phyloP scores from a whole-genome alignment of 2,113 vertebrate species.

The Trogon surrucura region DNA sequence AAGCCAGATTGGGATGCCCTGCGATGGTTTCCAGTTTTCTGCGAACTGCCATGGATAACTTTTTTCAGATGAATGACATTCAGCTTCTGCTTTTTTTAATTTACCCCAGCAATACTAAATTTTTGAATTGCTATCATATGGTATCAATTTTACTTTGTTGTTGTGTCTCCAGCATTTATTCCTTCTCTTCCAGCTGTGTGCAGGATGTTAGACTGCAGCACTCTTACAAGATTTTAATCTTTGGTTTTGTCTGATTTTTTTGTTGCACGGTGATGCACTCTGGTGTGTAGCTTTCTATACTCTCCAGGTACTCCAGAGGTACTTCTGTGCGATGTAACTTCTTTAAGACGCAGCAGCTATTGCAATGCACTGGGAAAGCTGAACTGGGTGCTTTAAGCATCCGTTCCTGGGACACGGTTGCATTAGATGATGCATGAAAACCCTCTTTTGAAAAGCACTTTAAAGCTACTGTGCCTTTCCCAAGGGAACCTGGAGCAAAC shows the following conservation, averaged over 20 bases:
- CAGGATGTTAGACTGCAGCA: neutral
- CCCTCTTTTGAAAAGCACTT: neutral
- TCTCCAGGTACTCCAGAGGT: neutral
- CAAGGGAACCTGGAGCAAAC: neutral
- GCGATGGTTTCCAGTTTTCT: neutral
- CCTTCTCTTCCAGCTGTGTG: neutral
- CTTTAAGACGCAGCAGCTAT: neutral
- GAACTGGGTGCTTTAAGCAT: neutral
- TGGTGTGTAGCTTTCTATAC: neutral
- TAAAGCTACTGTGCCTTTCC: neutral
- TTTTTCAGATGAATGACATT: neutral
- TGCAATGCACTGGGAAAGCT: rapidly evolving
- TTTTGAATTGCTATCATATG: neutral
- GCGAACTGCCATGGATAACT: neutral
- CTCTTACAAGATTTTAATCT: neutral
- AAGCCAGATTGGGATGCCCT: neutral
- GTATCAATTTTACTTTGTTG: neutral
- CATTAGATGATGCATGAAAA: neutral
- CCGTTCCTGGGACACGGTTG: neutral
- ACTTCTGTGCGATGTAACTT: neutral
- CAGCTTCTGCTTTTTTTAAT: neutral
- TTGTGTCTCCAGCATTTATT: neutral
- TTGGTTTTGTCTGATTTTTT: neutral
- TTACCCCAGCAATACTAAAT: neutral
- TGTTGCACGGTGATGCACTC: neutral